phyloP scores from a whole-genome alignment of 2,797 vertebrate species.

The Parauchenoglanis punctatus region DNA sequence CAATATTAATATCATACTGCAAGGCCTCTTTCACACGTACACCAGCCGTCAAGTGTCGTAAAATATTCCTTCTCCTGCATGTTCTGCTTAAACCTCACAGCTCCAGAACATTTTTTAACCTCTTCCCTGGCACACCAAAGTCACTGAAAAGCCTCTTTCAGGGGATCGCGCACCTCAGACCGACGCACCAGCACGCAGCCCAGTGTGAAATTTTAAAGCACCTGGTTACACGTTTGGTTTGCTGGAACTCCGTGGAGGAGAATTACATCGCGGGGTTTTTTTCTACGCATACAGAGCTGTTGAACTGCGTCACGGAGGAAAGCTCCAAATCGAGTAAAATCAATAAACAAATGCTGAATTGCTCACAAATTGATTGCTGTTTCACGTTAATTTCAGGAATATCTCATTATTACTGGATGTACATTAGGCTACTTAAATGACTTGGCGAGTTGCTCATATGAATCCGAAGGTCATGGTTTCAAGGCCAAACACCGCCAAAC shows the following conservation, averaged over 20 bases:
- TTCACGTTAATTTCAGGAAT: not conserved
- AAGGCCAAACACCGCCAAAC: not conserved
- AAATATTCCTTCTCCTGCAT: not conserved
- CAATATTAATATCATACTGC: not conserved
- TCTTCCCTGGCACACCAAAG: not conserved
- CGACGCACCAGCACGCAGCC: too few species aligned
- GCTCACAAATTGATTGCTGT: not conserved
- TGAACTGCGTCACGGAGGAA: not conserved
- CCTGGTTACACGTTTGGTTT: not conserved
- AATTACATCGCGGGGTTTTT: not conserved
- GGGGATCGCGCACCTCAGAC: not conserved
- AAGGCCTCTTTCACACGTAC: not conserved
- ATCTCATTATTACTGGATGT: slow-evolving; percentile 15
- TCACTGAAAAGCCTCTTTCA: slow-evolving; percentile 3
- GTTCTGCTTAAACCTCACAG: not conserved
- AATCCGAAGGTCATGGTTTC: not conserved
- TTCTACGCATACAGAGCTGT: not conserved
- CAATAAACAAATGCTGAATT: not conserved
- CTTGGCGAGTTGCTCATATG: not conserved
- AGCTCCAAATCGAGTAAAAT: not conserved
- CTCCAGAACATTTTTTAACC: too few species aligned
- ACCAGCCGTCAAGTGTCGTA: not conserved
- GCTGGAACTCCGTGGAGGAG: not conserved
- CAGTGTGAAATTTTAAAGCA: not conserved
- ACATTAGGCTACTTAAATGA: slow-evolving; percentile 11